Base-by-base conservation (phyloP, 2,888 invertebrate genomes). In the Sclerodermus sp. region DNA sequence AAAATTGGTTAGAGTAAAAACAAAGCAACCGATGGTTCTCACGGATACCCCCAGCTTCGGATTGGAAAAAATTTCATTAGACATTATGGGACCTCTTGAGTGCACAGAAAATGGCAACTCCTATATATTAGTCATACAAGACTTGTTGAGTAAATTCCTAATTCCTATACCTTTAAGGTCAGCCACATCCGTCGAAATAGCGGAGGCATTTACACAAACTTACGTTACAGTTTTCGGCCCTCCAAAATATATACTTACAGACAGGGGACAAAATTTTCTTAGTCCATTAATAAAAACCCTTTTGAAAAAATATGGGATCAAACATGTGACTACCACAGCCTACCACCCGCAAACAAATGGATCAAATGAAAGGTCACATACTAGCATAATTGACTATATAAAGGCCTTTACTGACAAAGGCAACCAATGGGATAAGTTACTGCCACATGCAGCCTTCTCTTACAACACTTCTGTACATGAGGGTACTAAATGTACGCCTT, bases 71-170 rank as follows among this genome's bases (percentile, higher is more conserved):
- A 14, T 48, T 1, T 34, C 47, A 0, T 12, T 57, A 0, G 56
- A 63, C 18, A 50, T 55, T 8, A 52, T 59, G 1, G 59, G 59
- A 6, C 57, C 57, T 0, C 23, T 55, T n/a, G 47, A 43, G 1
- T 12, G 18, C 16, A 52, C 51, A 12, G 13, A 34, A 5, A 29
- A 17, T 15, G 57, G 53, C n/a, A 56, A 62, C 14, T 40, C 37
- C 9, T 53, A 47, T 14, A 39, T 47, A 0, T 9, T 50, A 4
- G 44, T 50, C 15, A 36, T 51, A 5, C 47, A 45, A 6, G 50
- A 47, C 9, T 15, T 42, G 1, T 45, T 42, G 6, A 52, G 36
- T 10, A 45, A 48, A 23, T 52, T 37, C 18, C 30, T 10, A 10
- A 23, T 47, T 13, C 34, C 39, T 10, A 23, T 51, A 16, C 46